Evolutionary conservation across 2,113 vertebrate species (phyloP), one percentile per base, ranked within the genome.

Genomic region (Promerops cafer): DNA sequence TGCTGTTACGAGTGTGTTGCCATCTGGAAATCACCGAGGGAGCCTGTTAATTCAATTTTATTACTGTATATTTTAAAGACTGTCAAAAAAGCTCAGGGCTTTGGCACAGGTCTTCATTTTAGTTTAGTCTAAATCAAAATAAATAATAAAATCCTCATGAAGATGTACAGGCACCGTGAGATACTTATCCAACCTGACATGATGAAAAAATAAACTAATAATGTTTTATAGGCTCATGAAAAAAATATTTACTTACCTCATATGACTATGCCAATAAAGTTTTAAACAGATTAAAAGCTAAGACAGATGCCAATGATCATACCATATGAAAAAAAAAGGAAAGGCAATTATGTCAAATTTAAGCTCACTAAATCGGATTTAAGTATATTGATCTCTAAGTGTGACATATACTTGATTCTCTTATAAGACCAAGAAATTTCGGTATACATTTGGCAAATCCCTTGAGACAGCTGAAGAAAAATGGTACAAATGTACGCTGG

Each of bases 71-170:
- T 95, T 96, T 97, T 96, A 96, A 90, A 89, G 80, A 87, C 80
- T 93, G 92, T 90, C 95, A 94, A 35, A 88, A 85, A 93, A 87
- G 52, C 83, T n/a, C 45, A 69, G 80, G 61, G 69, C 60, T 90
- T 94, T 94, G 60, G 94, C 79, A 88, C 71, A 71, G 71, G 64
- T 77, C 92, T 96, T 95, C 19, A 2, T 89, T 94, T 96, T 91
- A 92, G 93, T 96, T 97, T 95, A 96, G 90, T 72, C 69, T 96
- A 96, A 90, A 96, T 96, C 94, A 95, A 96, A 97, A 96, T 94
- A 96, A 93, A 96, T 87, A 96, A 91, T 96, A 96, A 97, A 96
- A 94, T 86, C 37, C 53, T 92, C 86, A 82, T 94, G 96, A 97
- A 96, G 94, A 96, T 96, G 95, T 93, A 95, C 96, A 96, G 96